Evolutionary conservation across 2,113 vertebrate species (phyloP).

Genomic region (Passer montanus): DNA sequence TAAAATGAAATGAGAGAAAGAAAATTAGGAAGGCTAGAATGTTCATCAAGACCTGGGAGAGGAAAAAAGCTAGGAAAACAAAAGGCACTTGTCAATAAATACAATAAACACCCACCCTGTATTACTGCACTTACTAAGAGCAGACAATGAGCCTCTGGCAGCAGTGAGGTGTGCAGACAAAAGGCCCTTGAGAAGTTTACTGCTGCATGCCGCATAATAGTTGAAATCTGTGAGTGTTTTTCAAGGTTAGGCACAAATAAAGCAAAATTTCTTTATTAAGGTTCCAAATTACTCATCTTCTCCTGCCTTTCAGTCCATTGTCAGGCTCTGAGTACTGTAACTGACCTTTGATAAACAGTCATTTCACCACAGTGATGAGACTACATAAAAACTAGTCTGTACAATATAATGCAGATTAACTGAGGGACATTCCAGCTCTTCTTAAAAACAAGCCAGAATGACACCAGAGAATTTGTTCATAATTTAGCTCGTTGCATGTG

Average conservation of each 20-base stretch:
- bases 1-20: neutral
- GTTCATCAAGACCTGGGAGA: neutral
- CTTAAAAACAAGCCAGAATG: conserved; percentile 50
- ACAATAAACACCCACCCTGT: neutral
- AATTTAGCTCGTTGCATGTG: neutral
- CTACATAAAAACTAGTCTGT: conserved; percentile 23
- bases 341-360: conserved; percentile 65
- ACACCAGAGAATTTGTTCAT: conserved; percentile 32
- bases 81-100: conserved; percentile 45
- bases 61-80: neutral
- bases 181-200: conserved; percentile 63
- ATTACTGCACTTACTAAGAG: conserved; percentile 9
- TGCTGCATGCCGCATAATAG: neutral
- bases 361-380: conserved; percentile 57
- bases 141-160: conserved; percentile 31
- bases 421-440: conserved; percentile 26
- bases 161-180: conserved; percentile 46
- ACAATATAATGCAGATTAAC: conserved; percentile 62
- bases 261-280: conserved; percentile 61
- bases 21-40: neutral
- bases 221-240: conserved; percentile 46
- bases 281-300: conserved; percentile 57
- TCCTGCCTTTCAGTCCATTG: conserved; percentile 56
- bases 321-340: conserved; percentile 48
- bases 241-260: conserved; percentile 65